These are phyloP conservation scores for Drosophila murphyi DNA, from an alignment of 1,140 invertebrate species.

Conservation along the genomic window DNA sequence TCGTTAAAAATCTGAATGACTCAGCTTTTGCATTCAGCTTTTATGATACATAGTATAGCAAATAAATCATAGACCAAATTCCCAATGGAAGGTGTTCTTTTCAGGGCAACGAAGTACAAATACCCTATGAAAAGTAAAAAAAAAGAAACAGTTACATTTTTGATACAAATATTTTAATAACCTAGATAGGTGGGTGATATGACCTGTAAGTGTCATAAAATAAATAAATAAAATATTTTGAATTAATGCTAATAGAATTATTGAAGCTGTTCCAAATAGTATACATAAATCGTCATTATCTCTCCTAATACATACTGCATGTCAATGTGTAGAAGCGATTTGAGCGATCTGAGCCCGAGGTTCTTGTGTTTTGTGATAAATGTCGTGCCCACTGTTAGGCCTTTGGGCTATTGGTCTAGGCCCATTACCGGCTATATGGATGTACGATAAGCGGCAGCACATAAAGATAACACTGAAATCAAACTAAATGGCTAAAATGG, in stretches of 20 bases:
- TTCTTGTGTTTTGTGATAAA: constrained; percentile 33
- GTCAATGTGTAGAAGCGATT: constrained; percentile 7
- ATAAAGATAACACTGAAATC: constrained; percentile 79
- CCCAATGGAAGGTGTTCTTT: neutral
- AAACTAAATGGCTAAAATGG: constrained; percentile 83
- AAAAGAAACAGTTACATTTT: too few relatives aligned
- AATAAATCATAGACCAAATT: constrained; percentile 32
- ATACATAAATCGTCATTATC: neutral
- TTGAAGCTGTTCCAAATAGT: neutral
- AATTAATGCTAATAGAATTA: too few relatives aligned
- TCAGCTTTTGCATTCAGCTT: constrained; percentile 47
- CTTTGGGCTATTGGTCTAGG: constrained; percentile 43
- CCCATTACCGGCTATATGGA: constrained; percentile 68
- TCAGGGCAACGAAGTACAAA: neutral
- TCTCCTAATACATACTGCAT: neutral
- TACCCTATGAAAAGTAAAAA: neutral
- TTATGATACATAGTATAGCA: constrained; percentile 36
- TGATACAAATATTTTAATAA: too few relatives aligned
- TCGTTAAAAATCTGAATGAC: constrained; percentile 49
- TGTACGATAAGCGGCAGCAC: constrained; percentile 67
- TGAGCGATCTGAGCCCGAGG: constrained; percentile 24
- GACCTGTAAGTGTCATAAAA: too few relatives aligned
- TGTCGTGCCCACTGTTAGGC: constrained; percentile 28
- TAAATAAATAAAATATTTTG: neutral
- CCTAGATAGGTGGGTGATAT: too few relatives aligned